Percentiles rank a stretch among this genome's conserved stretches.
phyloP scores from a whole-genome alignment of 2,113 vertebrate genomes.

The Cephalopholis sonnerati region DNA sequence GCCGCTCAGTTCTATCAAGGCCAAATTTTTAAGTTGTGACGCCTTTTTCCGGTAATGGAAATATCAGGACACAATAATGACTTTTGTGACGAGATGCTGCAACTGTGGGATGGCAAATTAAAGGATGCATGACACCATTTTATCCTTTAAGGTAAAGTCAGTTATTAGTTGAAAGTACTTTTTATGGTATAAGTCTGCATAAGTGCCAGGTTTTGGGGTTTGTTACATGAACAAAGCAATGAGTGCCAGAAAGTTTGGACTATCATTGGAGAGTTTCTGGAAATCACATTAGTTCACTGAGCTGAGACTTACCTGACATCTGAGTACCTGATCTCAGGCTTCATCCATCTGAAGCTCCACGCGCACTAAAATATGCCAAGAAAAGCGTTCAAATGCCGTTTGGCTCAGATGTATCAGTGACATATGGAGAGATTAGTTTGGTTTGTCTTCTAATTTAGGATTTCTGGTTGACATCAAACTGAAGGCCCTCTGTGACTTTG shows the following conservation, averaged over 20 bases:
- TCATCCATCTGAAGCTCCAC: not conserved
- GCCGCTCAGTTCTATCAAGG: slow-evolving; percentile 83
- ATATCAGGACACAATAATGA: slow-evolving; percentile 25
- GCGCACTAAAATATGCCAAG: not conserved
- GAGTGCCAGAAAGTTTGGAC: not conserved
- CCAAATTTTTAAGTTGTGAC: slow-evolving; percentile 74
- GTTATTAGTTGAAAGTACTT: not conserved
- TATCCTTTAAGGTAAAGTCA: not conserved
- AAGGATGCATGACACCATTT: not conserved
- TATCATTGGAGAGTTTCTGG: not conserved
- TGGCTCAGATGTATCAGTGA: not conserved
- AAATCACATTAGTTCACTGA: not conserved
- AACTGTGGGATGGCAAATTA: not conserved
- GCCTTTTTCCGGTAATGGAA: slow-evolving; percentile 55
- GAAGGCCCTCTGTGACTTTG: not conserved
- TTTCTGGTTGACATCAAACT: not conserved
- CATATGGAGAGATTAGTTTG: not conserved
- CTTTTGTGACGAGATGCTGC: slow-evolving; percentile 17
- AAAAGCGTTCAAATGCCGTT: not conserved
- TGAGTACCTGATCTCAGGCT: not conserved
- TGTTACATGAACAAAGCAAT: slow-evolving; percentile 3
- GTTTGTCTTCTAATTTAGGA: not conserved
- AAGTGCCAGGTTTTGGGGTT: not conserved
- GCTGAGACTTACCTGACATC: not conserved
- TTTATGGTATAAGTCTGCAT: not conserved